These are phyloP conservation scores for Aspidoscelis tigris DNA, from an alignment of 2,113 vertebrate genomes.

Conservation along the genomic window DNA sequence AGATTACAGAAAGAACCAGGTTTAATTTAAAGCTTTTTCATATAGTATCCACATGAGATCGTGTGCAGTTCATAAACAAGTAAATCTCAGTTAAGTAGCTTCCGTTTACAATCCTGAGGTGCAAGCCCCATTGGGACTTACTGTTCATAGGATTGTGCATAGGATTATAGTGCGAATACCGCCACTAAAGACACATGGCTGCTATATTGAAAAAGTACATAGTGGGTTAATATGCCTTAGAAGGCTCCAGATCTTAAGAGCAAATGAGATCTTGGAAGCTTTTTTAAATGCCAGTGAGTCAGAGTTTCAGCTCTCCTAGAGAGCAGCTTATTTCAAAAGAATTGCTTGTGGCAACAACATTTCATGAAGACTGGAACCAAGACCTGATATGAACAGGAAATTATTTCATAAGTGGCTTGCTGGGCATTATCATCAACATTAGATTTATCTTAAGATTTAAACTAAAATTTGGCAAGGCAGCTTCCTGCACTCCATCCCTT, in stretches of 20 bases:
- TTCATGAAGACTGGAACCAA: neutral
- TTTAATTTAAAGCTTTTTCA: neutral
- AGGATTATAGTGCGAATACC: neutral
- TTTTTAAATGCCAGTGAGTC: slow-evolving; percentile 3
- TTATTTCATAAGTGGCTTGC: neutral
- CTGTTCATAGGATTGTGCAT: neutral
- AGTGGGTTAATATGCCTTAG: neutral
- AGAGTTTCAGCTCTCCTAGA: neutral
- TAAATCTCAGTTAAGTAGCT: neutral
- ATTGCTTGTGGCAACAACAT: neutral
- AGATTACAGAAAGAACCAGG: neutral
- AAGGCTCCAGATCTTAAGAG: neutral
- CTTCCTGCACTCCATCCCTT: neutral
- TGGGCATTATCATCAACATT: neutral
- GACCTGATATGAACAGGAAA: neutral
- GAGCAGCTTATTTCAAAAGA: neutral
- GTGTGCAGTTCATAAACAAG: neutral
- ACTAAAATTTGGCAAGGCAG: neutral
- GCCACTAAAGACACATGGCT: too few relatives aligned
- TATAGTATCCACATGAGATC: neutral
- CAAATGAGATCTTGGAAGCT: neutral
- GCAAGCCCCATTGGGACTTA: neutral
- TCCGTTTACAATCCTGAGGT: neutral
- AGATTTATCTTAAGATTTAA: neutral
- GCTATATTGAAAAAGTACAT: neutral